Conservation (phyloP, 2,797 vertebrate genomes). For the Telmatherina bonti region DNA sequence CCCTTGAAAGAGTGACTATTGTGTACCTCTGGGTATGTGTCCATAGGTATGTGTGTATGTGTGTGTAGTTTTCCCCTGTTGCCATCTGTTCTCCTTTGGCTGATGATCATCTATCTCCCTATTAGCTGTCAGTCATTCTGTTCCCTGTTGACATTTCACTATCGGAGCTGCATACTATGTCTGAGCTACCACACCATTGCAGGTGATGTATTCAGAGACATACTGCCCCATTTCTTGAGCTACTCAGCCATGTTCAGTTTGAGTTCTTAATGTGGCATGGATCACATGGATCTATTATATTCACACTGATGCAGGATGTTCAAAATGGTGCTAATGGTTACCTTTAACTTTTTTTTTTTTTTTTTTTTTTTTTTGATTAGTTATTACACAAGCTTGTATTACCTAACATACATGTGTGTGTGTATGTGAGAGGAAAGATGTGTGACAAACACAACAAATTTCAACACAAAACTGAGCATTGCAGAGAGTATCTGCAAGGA, state of each 20-base stretch:
- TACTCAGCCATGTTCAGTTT: not conserved
- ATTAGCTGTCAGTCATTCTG: conserved; percentile 68
- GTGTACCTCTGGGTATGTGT: conserved; percentile 18
- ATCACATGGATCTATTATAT: not conserved
- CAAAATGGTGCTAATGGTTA: too few species aligned
- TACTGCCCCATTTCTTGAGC: not conserved
- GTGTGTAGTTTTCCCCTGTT: conserved; percentile 44
- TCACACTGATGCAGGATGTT: not conserved
- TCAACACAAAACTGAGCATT: not conserved
- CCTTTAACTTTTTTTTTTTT: too few species aligned
- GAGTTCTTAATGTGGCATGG: not conserved
- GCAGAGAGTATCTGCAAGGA: not conserved
- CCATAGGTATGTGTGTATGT: conserved; percentile 8
- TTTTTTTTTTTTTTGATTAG: too few species aligned
- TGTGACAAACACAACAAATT: not conserved
- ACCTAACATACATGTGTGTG: too few species aligned
- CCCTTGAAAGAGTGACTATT: conserved; percentile 60
- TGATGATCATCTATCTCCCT: conserved; percentile 64
- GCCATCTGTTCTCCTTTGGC: conserved; percentile 64
- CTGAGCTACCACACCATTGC: conserved; percentile 9
- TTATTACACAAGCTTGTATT: too few species aligned
- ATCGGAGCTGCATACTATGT: conserved; percentile 32
- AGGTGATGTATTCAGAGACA: conserved; percentile 4
- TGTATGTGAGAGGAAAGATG: not conserved
- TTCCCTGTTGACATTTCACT: conserved; percentile 48